Conservation (phyloP, 1,140 invertebrate species). For the Drosophila littoralis region DNA sequence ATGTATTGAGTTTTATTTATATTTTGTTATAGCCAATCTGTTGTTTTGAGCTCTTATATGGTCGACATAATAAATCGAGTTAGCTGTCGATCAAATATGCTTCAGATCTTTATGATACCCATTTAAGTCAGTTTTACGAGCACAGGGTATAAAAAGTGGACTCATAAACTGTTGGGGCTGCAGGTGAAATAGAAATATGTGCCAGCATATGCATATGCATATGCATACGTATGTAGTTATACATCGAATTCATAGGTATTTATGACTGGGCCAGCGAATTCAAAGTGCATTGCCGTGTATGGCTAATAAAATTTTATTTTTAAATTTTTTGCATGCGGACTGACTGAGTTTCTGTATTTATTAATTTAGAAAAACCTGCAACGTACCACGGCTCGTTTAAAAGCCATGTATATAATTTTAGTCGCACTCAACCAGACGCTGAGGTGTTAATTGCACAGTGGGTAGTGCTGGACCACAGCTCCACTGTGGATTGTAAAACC, state of each 20-base stretch:
- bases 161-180: slow-evolving; percentile 30
- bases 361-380: slow-evolving; percentile 70
- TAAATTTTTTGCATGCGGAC: slow-evolving; percentile 56
- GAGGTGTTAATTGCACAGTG: slow-evolving; percentile 82
- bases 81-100: neutral
- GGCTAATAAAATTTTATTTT: slow-evolving; percentile 66
- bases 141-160: slow-evolving; percentile 21
- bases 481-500: slow-evolving; percentile 6
- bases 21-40: neutral
- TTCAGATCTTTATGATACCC: neutral
- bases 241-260: slow-evolving; percentile 31
- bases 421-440: slow-evolving; percentile 45
- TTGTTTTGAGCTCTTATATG: too few species aligned
- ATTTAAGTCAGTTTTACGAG: neutral
- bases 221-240: slow-evolving; percentile 6
- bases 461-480: slow-evolving; percentile 39
- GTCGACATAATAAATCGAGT: neutral
- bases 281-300: slow-evolving; percentile 73
- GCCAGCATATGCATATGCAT: slow-evolving; percentile 29
- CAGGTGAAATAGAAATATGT: slow-evolving; percentile 72
- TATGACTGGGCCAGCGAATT: slow-evolving; percentile 66
- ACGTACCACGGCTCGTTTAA: slow-evolving; percentile 49
- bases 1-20: neutral
- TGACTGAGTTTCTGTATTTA: slow-evolving; percentile 54
- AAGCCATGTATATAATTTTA: slow-evolving; percentile 65